Conservation (phyloP, 2,888 invertebrate species). For the Gerris lacustris region DNA sequence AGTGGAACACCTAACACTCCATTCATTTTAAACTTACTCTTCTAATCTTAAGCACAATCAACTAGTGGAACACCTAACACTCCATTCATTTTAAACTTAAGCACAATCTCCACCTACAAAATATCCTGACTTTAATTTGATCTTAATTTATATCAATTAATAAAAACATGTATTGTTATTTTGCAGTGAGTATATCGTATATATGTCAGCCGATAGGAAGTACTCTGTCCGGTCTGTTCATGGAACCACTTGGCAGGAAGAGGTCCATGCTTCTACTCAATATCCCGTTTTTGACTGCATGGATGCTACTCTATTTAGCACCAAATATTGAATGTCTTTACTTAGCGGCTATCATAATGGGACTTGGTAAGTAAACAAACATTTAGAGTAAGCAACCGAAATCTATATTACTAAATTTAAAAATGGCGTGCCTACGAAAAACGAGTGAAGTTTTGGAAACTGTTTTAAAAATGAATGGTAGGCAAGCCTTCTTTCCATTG, state of each 20-base stretch:
- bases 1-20: no score
- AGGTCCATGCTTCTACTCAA: constrained; percentile 45
- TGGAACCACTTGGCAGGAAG: constrained; percentile 46
- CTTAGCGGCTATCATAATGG: constrained; percentile 43
- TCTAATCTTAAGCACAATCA: no score
- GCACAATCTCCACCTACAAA: no score
- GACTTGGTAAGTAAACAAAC: constrained; percentile 38
- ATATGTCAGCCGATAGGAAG: constrained; percentile 48
- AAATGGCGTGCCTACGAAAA: no score
- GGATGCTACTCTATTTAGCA: constrained; percentile 45
- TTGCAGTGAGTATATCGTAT: constrained; percentile 44
- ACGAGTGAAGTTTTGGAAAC: no score
- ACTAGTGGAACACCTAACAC: no score
- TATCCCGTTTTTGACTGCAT: constrained; percentile 45
- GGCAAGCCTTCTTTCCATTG: no score
- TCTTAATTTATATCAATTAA: not conserved
- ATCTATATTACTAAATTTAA: not conserved
- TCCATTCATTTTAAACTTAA: no score
- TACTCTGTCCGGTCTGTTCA: constrained; percentile 44
- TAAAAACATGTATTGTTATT: not conserved
- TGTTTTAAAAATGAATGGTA: no score
- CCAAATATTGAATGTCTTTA: constrained; percentile 42
- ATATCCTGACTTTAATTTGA: not conserved
- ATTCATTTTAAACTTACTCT: no score
- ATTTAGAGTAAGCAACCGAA: not conserved